Base-by-base conservation (phyloP, 2,797 vertebrate genomes). In the Melopsittacus undulatus region DNA sequence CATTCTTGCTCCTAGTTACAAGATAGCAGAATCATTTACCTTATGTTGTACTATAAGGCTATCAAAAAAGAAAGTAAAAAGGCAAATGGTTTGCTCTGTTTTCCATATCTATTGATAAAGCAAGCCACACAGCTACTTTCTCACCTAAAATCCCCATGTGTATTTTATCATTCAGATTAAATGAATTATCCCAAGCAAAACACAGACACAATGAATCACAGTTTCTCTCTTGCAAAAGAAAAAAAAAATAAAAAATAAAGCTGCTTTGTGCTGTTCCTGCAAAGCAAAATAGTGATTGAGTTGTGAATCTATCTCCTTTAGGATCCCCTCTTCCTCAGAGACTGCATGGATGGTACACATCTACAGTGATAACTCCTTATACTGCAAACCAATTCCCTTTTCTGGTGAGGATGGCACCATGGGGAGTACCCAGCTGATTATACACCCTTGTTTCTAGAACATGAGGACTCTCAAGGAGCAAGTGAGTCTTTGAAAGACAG, bases 291-390 rank as follows among this genome's bases (percentile, higher is more conserved):
- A 75, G 46, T 5, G 30, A 22, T 3, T 2, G 0, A 88, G 34
- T 7, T 3, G 62, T 32, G 18, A 81, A 78, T 42, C 42, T 26
- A 15, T 26, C 32, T 57, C 24, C 54, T 79, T 79, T 46, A 67
- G 46, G 34, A 88, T 46, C 3, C 13, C 1, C 7, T 48, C 9
- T 76, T 81, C 48, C 10, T 17, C n/a, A 57, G 26, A 9, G 8
- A 51, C 24, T 0, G 0, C 9, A n/a, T 15, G 26, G 24, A 54
- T 42, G 13, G 32, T 24, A 72, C 7, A 27, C 1, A 34, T 26
- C 12, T 81, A 29, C 17, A 30, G 24, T 36, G 57, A 32, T 54
- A 64, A 49, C 17, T 72, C 10, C 23, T 43, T 43, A 27, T 51
- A 57, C 9, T 45, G 22, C 49, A 88, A 74, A 75, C 57, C 4